Percentiles rank a stretch among this genome's conserved stretches.
Conservation (phyloP, 2,888 invertebrate species). For the Harpagoxenus sublaevis region DNA sequence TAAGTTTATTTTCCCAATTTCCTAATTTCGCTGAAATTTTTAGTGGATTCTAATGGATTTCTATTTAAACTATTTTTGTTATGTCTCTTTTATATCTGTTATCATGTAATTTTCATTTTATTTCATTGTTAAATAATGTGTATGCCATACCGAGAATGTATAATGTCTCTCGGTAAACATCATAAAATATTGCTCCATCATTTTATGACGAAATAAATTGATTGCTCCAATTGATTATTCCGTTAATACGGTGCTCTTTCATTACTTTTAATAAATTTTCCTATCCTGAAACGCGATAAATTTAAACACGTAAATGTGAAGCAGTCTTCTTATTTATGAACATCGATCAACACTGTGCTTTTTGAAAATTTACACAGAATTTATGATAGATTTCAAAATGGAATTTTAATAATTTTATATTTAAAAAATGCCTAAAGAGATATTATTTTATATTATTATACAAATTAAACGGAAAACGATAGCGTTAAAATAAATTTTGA, state of each 20-base stretch:
- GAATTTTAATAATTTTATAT: neutral
- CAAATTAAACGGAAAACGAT: neutral
- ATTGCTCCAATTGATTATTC: conserved; percentile 33
- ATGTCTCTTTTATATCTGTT: neutral
- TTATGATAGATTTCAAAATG: neutral
- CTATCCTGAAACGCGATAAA: conserved; percentile 1
- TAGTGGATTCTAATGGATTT: neutral
- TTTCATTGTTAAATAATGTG: conserved; percentile 3
- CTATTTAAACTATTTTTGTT: neutral
- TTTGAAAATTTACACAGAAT: conserved; percentile 4
- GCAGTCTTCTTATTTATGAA: neutral
- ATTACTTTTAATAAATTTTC: conserved; percentile 39
- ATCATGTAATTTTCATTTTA: conserved; percentile 4
- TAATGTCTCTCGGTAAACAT: conserved; percentile 17
- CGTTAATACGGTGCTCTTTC: conserved; percentile 20
- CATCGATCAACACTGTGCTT: conserved; percentile 10
- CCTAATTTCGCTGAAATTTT: neutral
- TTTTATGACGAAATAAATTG: conserved; percentile 36
- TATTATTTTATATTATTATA: conserved; percentile 5
- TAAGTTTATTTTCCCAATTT: neutral
- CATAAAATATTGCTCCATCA: conserved; percentile 27
- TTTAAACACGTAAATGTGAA: conserved; percentile 9
- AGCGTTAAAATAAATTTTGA: neutral
- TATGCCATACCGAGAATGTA: neutral
- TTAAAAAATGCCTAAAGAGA: neutral